Base-by-base conservation (phyloP, 2,797 vertebrate genomes). In the Sebastes itinus region DNA sequence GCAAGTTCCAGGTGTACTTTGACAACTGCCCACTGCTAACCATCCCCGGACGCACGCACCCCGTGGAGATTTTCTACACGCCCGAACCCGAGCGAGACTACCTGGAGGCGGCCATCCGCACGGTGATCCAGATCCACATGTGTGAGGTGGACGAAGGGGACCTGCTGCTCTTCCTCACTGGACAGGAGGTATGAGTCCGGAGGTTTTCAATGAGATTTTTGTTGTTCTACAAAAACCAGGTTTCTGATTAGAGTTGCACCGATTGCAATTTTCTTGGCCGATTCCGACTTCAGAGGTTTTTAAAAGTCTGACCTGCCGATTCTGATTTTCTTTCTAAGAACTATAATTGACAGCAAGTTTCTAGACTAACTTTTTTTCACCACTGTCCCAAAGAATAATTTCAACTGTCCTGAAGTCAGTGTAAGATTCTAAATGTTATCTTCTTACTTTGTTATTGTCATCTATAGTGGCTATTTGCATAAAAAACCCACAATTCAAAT, bases 61-160 rank as follows among this genome's bases (percentile, higher is more conserved):
- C 98, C 7, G 98, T 99, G 89, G 98, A 99, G 95, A 99, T 99
- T 82, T 99, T 99, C 93, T 99, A 99, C 94, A 99, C 98, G 18
- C 98, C 98, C 1, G 97, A 99, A 85, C 98, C 98, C 0, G 98
- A 99, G 92, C 95, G 98, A 38, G 98, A 99, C 94, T 99, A 99
- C 92, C 95, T 99, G 72, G 98, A 99, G 94, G 98, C 98, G 5
- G 97, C 98, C 80, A 98, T 99, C 89, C 96, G 98, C 87, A 99
- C 98, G 1, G 97, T 99, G 70, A 97, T 99, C 73, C 98, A 99
- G 75, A 97, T 99, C 90, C 98, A 99, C 85, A 99, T 99, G 98
- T 99, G 98, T 78, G 98, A 99, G 92, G 97, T 95, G 52, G 98
- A 98, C 4, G 98, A 98, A 86, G 98, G 98, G 23, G 98, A 99